These are phyloP conservation scores for Amazona vittata DNA, from an alignment of 2,113 vertebrate genomes.

Conservation along the genomic window DNA sequence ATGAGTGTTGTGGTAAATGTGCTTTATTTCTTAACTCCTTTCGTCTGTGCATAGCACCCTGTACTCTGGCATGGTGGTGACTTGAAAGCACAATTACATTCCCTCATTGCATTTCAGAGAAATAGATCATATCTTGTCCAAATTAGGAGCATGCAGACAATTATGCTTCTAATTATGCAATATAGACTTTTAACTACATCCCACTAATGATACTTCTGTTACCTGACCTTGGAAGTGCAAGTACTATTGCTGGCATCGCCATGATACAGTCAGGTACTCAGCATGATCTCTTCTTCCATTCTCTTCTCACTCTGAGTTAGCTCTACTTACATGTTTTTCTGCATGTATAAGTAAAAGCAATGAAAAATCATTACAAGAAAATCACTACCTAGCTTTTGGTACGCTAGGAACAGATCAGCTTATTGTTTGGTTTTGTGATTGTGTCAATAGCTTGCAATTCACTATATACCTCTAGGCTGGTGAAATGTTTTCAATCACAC, in stretches of 20 bases:
- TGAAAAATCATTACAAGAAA: background rate
- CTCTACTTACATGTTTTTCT: background rate
- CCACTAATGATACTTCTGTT: background rate
- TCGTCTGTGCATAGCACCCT: fast-evolving
- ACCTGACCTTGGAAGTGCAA: background rate
- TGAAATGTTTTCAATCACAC: background rate
- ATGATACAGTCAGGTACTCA: background rate
- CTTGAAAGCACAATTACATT: background rate
- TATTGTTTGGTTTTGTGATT: background rate
- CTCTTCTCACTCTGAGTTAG: background rate
- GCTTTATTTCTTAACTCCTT: background rate
- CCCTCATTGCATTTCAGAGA: background rate
- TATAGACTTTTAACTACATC: background rate
- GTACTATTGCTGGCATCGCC: background rate
- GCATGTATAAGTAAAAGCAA: background rate
- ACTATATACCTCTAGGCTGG: background rate
- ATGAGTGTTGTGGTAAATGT: background rate
- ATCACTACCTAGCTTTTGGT: background rate
- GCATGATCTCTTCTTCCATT: background rate
- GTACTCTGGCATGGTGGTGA: background rate
- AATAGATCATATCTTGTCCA: background rate
- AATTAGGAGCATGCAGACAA: background rate
- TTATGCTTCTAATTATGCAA: background rate
- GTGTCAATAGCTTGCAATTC: background rate
- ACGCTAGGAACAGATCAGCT: background rate